Base-by-base conservation (phyloP, 2,113 vertebrate species). In the Cebidichthys violaceus region DNA sequence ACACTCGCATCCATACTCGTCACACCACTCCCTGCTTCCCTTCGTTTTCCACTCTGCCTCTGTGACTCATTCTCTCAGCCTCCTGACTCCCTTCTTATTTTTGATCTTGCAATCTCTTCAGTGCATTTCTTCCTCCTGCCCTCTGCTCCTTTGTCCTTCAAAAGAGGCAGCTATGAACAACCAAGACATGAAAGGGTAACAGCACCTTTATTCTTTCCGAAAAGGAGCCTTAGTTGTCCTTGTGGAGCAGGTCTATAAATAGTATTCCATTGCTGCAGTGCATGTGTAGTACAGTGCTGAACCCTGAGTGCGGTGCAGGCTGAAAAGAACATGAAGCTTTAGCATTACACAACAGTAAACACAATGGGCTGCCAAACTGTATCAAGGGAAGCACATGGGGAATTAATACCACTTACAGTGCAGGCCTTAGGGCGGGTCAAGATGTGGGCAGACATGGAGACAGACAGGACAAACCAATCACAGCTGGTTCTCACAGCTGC, bases 221-320 rank as follows among this genome's bases (percentile, higher is more conserved):
- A 85, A 83, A 74, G 45, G 29, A 80, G 86, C 52, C 68, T 78
- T 84, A 55, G 82, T 90, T 78, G 80, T 85, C 86, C 74, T 87
- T 80, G 70, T 67, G 69, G 72, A 61, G 70, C 79, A 79, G 17
- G 45, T 84, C 89, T 92, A 92, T 79, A 88, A 92, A 92, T 92
- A 92, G 90, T 79, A 60, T 62, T 77, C 35, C 47, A 68, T n/a
- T 86, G 78, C 90, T 90, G 85, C 91, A 88, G 87, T 84, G 82
- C 79, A 83, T 79, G 67, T 84, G 82, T 73, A 65, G 70, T 50
- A 75, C 70, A 78, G 70, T 54, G 65, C 61, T 80, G 79, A 87
- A 86, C 70, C 70, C 87, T 72, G 65, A 71, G 71, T 50, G 67
- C 20, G 39, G 67, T 84, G 76, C 70, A 47, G 54, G 62, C 86